Evolutionary conservation across 2,888 invertebrate genomes (phyloP).

Genomic region (Eretmocerus hayati): DNA sequence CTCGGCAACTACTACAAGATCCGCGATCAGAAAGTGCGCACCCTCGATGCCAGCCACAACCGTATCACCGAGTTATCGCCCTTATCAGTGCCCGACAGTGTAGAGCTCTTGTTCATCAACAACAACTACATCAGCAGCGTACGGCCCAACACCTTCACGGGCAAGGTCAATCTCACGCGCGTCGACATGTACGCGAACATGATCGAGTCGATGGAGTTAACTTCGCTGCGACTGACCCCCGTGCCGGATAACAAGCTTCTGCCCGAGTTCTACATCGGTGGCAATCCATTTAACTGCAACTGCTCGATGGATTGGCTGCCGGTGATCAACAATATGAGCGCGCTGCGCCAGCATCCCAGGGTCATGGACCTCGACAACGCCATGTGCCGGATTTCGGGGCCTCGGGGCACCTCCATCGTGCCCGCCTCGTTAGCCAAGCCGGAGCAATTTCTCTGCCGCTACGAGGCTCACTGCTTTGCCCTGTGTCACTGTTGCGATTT

Average conservation of each 20-base stretch:
- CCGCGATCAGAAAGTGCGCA: slow-evolving; percentile 60
- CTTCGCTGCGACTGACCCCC: slow-evolving; percentile 70
- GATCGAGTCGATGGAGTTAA: slow-evolving; percentile 73
- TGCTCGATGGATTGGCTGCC: slow-evolving; percentile 95
- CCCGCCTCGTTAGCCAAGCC: slow-evolving; percentile 69
- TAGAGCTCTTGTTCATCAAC: slow-evolving; percentile 81
- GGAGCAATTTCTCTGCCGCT: slow-evolving; percentile 84
- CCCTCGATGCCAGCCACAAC: slow-evolving; percentile 84
- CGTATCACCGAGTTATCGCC: slow-evolving; percentile 74
- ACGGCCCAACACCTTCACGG: slow-evolving; percentile 77
- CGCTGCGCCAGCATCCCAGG: slow-evolving; percentile 74
- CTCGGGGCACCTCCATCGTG: slow-evolving; percentile 72
- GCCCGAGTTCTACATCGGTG: slow-evolving; percentile 85
- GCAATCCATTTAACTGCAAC: slow-evolving; percentile 90
- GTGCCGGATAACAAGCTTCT: slow-evolving; percentile 66
- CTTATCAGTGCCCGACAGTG: slow-evolving; percentile 81
- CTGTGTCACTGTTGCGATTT: slow-evolving; percentile 94
- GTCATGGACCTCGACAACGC: slow-evolving; percentile 86
- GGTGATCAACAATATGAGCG: slow-evolving; percentile 78
- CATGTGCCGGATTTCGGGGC: slow-evolving; percentile 79
- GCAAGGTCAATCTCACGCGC: slow-evolving; percentile 75
- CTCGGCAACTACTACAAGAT: slow-evolving; percentile 83
- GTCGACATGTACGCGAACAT: slow-evolving; percentile 88
- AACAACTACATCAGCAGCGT: slow-evolving; percentile 79
- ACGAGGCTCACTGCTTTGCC: slow-evolving; percentile 89